Conservation (phyloP, 2,113 vertebrate species). For the Nerophis lumbriciformis region DNA sequence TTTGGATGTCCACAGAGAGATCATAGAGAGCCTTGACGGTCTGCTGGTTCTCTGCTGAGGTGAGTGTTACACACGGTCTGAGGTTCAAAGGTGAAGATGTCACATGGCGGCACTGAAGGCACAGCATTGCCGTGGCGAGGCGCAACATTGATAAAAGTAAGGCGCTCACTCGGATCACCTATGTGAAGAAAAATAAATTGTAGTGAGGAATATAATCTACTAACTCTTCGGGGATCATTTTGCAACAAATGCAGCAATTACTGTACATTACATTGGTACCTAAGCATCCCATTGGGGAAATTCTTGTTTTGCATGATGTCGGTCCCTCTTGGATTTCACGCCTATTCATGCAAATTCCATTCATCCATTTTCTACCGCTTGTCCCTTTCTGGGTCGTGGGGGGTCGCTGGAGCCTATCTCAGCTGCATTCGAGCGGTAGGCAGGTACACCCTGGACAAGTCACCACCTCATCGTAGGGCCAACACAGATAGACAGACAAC, state of each 20-base stretch:
- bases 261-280: background rate
- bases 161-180: constrained; percentile 16
- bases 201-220: background rate
- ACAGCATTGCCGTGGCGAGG: constrained; percentile 43
- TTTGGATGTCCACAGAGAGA: constrained; percentile 81
- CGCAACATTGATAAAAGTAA: constrained; percentile 59
- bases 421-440: too few relatives aligned
- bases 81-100: constrained; percentile 16
- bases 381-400: too few relatives aligned
- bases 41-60: constrained; percentile 72
- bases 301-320: background rate
- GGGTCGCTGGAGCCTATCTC: too few relatives aligned
- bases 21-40: constrained; percentile 73
- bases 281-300: background rate
- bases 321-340: too few relatives aligned
- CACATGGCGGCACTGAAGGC: constrained; percentile 35
- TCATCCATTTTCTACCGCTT: too few relatives aligned
- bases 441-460: too few relatives aligned
- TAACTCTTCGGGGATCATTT: too few relatives aligned
- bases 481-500: too few relatives aligned
- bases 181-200: constrained; percentile 3
- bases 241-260: too few relatives aligned
- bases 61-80: constrained; percentile 34
- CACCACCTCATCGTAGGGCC: too few relatives aligned
- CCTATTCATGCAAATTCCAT: too few relatives aligned